Evolutionary conservation across 2,888 invertebrate species (phyloP).

Genomic region (Pseudococcus longispinus): DNA sequence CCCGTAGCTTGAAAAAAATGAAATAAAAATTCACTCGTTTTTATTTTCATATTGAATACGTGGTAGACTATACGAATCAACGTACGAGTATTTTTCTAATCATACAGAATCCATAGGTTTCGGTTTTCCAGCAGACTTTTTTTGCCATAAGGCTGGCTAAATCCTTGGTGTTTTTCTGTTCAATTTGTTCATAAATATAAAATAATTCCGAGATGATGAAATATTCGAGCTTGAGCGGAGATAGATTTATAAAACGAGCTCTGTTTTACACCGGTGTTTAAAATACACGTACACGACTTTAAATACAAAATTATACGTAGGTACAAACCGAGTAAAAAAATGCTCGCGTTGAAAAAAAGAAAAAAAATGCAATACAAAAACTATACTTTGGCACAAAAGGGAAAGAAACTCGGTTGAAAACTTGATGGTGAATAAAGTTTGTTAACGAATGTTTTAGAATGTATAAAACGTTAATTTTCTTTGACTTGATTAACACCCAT

Average conservation of each 20-base stretch:
- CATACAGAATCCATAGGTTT: too few species aligned
- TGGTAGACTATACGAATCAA: too few species aligned
- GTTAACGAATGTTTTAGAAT: slow-evolving; percentile 13
- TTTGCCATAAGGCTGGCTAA: too few species aligned
- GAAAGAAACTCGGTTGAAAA: neutral
- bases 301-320: neutral
- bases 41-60: too few species aligned
- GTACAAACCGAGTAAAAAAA: neutral
- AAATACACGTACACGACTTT: neutral
- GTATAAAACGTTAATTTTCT: slow-evolving; percentile 11
- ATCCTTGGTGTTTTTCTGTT: too few species aligned
- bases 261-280: neutral
- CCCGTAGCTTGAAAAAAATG: too few species aligned
- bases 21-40: too few species aligned
- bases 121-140: neutral
- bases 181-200: too few species aligned
- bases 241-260: neutral
- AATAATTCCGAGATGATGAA: too few species aligned
- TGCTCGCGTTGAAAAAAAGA: neutral
- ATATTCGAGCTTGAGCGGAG: neutral
- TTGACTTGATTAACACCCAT: slow-evolving; percentile 10
- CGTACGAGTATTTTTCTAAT: too few species aligned
- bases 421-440: neutral
- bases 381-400: neutral
- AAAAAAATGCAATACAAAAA: neutral